Percentiles rank a stretch among this genome's conserved stretches.
Evolutionary conservation across 1,140 invertebrate species (phyloP).

Genomic region (Papilio machaon): DNA sequence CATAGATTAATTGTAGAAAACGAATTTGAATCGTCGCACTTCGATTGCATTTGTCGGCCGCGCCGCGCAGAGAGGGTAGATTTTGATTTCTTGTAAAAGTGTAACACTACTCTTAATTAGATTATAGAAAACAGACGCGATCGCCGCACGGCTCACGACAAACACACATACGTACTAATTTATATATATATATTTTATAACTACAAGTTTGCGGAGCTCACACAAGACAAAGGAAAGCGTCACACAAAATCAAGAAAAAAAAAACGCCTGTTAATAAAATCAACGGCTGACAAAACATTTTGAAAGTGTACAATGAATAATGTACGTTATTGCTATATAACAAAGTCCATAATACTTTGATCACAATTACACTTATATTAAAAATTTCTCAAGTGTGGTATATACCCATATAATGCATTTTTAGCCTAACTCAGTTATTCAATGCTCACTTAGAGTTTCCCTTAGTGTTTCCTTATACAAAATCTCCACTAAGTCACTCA

Average conservation of each 20-base stretch:
- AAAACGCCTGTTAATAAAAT: slow-evolving; percentile 52
- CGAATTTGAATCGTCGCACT: background rate
- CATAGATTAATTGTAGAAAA: background rate
- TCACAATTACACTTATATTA: slow-evolving; percentile 69
- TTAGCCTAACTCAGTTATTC: slow-evolving; percentile 24
- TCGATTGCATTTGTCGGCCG: slow-evolving; percentile 37
- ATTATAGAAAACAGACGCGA: slow-evolving; percentile 72
- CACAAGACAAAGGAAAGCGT: slow-evolving; percentile 65
- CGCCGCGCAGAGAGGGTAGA: slow-evolving; percentile 57
- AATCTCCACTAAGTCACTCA: background rate
- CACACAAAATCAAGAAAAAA: slow-evolving; percentile 66
- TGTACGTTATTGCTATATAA: slow-evolving; percentile 74
- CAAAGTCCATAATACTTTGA: slow-evolving; percentile 73
- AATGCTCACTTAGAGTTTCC: no score
- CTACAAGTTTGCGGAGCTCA: slow-evolving; percentile 69
- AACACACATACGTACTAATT: slow-evolving; percentile 61
- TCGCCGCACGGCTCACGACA: slow-evolving; percentile 60
- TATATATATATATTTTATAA: slow-evolving; percentile 59
- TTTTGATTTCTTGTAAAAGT: slow-evolving; percentile 79
- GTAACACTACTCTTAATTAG: slow-evolving; percentile 76
- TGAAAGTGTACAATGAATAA: slow-evolving; percentile 55
- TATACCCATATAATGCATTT: slow-evolving; percentile 55
- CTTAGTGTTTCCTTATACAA: no score
- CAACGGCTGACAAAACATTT: slow-evolving; percentile 53
- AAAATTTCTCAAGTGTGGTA: slow-evolving; percentile 57